Percentiles rank a stretch among this genome's conserved stretches.
Evolutionary conservation across 2,113 vertebrate genomes (phyloP).

Genomic region (Oxygymnocypris stewartii): DNA sequence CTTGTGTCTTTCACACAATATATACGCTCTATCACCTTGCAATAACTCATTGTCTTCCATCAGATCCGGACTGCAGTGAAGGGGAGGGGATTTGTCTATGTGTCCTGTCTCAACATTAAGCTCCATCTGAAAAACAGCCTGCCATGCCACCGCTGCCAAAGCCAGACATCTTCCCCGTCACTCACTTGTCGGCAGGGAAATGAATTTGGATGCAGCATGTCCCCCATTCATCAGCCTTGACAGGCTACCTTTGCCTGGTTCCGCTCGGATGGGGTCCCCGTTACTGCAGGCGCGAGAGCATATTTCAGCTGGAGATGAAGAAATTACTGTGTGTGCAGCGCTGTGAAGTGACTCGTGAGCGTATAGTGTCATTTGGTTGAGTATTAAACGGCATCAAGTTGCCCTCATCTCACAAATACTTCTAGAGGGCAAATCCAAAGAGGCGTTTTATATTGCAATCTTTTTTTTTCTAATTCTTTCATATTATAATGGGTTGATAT

Average conservation of each 20-base stretch:
- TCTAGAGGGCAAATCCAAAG: constrained; percentile 25
- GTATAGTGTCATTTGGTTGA: constrained; percentile 52
- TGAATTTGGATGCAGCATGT: constrained; percentile 65
- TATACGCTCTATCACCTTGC: constrained; percentile 29
- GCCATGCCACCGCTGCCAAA: constrained; percentile 46
- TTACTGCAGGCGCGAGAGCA: constrained; percentile 83
- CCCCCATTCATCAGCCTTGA: constrained; percentile 84
- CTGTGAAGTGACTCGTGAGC: constrained; percentile 57
- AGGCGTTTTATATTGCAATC: constrained; percentile 10
- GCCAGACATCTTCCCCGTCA: constrained; percentile 57
- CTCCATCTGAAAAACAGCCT: constrained; percentile 52
- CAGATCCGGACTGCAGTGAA: constrained; percentile 20
- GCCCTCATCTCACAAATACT: constrained; percentile 37
- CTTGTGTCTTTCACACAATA: constrained; percentile 39
- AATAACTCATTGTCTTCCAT: constrained; percentile 55
- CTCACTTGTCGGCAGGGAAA: constrained; percentile 52
- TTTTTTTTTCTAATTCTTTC: neutral
- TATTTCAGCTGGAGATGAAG: constrained; percentile 83
- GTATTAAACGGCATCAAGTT: constrained; percentile 56
- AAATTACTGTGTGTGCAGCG: constrained; percentile 83
- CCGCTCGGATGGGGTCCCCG: constrained; percentile 83
- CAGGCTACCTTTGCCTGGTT: constrained; percentile 78
- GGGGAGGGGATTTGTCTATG: constrained; percentile 18
- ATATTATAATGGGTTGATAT: constrained; percentile 2
- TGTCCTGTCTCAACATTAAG: constrained; percentile 45